A percentile compares a stretch with the other conserved stretches of the same genome.
Conservation (phyloP, 1,140 invertebrate species). For the Heliothis virescens region DNA sequence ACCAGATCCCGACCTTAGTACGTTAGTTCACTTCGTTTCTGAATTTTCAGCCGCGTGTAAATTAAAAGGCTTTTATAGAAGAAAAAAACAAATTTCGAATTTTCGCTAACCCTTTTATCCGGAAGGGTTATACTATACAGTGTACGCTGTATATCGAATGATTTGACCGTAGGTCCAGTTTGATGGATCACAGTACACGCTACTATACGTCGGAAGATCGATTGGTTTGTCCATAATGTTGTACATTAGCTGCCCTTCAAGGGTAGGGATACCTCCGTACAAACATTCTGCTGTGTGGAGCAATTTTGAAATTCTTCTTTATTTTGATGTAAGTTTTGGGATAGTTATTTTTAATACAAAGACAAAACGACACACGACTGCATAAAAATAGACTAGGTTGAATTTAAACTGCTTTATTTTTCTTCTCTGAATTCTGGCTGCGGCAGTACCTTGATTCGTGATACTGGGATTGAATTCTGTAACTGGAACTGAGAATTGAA, state of each 20-base stretch:
- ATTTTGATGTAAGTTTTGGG: background rate
- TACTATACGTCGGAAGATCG: slow-evolving; percentile 1
- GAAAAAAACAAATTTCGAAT: background rate
- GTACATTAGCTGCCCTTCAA: background rate
- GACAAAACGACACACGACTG: too few relatives aligned
- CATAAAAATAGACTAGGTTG: too few relatives aligned
- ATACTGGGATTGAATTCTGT: too few relatives aligned
- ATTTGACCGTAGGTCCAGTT: slow-evolving; percentile 22
- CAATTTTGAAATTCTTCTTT: background rate
- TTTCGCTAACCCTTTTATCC: background rate
- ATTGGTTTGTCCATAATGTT: slow-evolving; percentile 2
- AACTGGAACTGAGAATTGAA: too few relatives aligned
- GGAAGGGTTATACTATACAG: slow-evolving; percentile 9
- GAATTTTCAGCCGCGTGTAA: background rate
- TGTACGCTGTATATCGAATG: slow-evolving; percentile 3
- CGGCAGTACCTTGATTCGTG: too few relatives aligned
- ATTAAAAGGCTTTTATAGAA: background rate
- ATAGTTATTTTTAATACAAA: background rate
- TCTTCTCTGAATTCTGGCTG: too few relatives aligned
- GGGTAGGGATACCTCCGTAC: background rate
- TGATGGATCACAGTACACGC: slow-evolving; percentile 17
- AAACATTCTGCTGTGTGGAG: too few relatives aligned
- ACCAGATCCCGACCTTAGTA: too few relatives aligned
- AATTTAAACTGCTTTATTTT: too few relatives aligned
- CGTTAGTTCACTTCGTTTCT: background rate